phyloP scores from a whole-genome alignment of 35 echinoderm and acorn worm species.

The Ophiothrix spiculata region DNA sequence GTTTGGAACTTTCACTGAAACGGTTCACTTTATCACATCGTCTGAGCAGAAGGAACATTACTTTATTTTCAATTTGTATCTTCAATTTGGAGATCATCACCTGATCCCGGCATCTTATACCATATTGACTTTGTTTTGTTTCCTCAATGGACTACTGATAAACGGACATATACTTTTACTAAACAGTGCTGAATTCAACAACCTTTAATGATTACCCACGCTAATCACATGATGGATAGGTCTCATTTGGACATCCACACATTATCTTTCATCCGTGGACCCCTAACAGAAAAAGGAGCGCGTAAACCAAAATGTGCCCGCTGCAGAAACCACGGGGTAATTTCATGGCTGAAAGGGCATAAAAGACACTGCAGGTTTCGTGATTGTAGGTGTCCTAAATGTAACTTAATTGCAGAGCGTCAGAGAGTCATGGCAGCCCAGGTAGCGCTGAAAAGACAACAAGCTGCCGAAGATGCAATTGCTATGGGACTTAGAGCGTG shows the following conservation, averaged over 20 bases:
- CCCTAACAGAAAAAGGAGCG: conserved; percentile 92
- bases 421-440: conserved; percentile 99
- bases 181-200: not conserved
- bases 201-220: not conserved
- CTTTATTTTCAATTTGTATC: not conserved
- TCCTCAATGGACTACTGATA: not conserved
- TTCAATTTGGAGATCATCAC: not conserved
- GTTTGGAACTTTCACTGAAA: not conserved
- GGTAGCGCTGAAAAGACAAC: conserved; percentile 93
- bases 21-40: not conserved
- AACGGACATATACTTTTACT: not conserved
- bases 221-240: conserved; percentile 37
- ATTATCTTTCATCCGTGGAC: conserved; percentile 82
- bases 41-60: not conserved
- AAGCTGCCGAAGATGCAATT: conserved; percentile 98
- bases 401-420: conserved; percentile 94
- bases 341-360: conserved; percentile 98
- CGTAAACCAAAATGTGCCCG: conserved; percentile 98
- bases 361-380: conserved; percentile 95
- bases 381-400: conserved; percentile 93
- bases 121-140: not conserved
- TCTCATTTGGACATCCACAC: conserved; percentile 74
- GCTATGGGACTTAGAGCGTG: conserved; percentile 90
- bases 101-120: not conserved
- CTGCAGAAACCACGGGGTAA: conserved; percentile 95